Evolutionary conservation across 2,888 invertebrate species (phyloP), one percentile per base, ranked within the genome.

Genomic region (Spisula subtruncata): DNA sequence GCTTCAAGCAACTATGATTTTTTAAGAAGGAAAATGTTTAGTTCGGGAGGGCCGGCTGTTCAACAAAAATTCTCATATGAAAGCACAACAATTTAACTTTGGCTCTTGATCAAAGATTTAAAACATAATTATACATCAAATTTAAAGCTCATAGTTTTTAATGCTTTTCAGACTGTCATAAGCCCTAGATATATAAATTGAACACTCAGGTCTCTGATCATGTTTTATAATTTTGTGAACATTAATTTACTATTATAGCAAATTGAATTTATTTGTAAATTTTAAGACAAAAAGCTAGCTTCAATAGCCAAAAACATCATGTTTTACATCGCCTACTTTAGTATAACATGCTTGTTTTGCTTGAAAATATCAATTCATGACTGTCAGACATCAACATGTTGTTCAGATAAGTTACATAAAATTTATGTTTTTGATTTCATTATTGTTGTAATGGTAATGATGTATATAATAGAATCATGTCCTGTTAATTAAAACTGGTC

Each of bases 281-380:
- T n/a, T 51, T 51, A 41, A 41, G 41, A 56, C n/a, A n/a, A 25
- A n/a, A 66, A n/a, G 10, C 25, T 66, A 25, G 8, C 60, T 66
- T 66, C n/a, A 66, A 25, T n/a, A n/a, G 60, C 25, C 60, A 66
- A 66, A 66, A 66, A 66, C 60, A 66, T 51, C 10, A 66, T 41
- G 41, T 66, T 66, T 66, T 66, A 66, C 10, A 66, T 66, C 60
- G n/a, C 25, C 8, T 10, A 5, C 60, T 12, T 66, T 66, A 25
- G 25, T 41, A 41, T 41, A 41, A 8, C 2, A 8, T 60, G 20
- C 25, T 25, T 66, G 60, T 66, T 66, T 66, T 66, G 60, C 25
- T 66, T 66, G 51, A 51, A 51, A 66, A 10, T 25, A 66, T 66
- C 25, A 25, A n/a, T n/a, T 66, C 25, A 25, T 41, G 41, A 5